Percentiles rank a stretch among this genome's conserved stretches.
Evolutionary conservation across 2,797 vertebrate species (phyloP).

Genomic region (Catharus ustulatus): DNA sequence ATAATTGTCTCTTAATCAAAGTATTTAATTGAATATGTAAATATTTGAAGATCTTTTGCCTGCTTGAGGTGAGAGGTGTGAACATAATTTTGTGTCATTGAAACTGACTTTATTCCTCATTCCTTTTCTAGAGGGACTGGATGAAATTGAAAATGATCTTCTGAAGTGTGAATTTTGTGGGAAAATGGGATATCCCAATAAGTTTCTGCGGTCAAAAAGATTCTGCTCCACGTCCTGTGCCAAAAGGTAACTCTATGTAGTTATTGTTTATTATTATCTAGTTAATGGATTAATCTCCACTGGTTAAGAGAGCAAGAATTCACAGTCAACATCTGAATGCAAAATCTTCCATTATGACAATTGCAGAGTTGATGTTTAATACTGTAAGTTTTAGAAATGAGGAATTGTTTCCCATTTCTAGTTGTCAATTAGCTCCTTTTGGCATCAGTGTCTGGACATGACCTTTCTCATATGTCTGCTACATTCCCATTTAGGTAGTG

Average conservation of each 20-base stretch:
- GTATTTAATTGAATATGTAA: neutral
- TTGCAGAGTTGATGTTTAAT: neutral
- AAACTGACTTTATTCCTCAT: neutral
- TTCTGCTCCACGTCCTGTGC: constrained; percentile 97
- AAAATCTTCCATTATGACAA: neutral
- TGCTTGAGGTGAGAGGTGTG: neutral
- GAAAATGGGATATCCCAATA: constrained; percentile 92
- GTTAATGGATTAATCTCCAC: neutral
- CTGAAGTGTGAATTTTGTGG: constrained; percentile 97
- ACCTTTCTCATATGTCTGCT: neutral
- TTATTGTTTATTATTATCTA: neutral
- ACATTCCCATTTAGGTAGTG: neutral
- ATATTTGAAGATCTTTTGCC: neutral
- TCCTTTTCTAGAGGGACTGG: constrained; percentile 80
- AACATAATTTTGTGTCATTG: neutral
- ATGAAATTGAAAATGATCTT: constrained; percentile 85
- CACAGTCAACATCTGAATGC: neutral
- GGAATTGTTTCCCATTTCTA: neutral
- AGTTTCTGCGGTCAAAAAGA: constrained; percentile 93
- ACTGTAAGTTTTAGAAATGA: neutral
- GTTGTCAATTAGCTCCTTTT: neutral
- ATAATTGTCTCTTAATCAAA: neutral
- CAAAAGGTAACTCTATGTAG: constrained; percentile 83
- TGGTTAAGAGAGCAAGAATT: neutral
- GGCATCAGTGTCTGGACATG: neutral